Conservation (phyloP, 2,797 vertebrate genomes). For the Tinamus major region DNA sequence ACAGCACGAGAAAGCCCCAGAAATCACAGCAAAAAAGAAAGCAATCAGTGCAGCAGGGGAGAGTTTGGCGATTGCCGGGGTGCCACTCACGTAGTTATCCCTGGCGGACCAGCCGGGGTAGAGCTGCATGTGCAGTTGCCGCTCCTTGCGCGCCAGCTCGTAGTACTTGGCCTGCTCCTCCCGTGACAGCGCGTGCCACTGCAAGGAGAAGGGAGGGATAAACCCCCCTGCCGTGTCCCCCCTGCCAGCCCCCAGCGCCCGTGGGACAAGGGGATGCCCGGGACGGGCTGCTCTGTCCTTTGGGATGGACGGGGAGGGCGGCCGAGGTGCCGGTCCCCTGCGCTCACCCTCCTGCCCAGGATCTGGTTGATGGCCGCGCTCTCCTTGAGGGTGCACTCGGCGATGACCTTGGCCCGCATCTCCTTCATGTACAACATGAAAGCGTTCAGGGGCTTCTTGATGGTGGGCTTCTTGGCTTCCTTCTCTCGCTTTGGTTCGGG, state of each 20-base stretch:
- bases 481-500: slow-evolving; percentile 93
- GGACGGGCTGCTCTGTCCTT: no score
- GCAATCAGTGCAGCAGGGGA: no score
- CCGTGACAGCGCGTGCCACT: slow-evolving; percentile 97
- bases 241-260: no score
- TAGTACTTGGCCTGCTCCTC: slow-evolving; percentile 99
- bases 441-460: slow-evolving; percentile 98
- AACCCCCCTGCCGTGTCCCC: no score
- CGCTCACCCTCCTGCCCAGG: slow-evolving; percentile 92
- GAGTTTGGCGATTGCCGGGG: no score
- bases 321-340: no score
- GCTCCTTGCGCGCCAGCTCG: slow-evolving; percentile 95
- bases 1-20: neutral
- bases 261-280: no score
- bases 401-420: slow-evolving; percentile 98
- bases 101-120: slow-evolving; percentile 98
- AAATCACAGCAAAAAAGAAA: accelerated
- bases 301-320: no score
- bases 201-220: slow-evolving; percentile 5
- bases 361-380: slow-evolving; percentile 99
- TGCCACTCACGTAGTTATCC: slow-evolving; percentile 94
- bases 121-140: slow-evolving; percentile 99
- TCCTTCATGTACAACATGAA: slow-evolving; percentile 99
- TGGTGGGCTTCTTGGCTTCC: slow-evolving; percentile 97
- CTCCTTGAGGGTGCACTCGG: slow-evolving; percentile 98